Conservation (phyloP, 2,797 vertebrate genomes). For the Miichthys miiuy region DNA sequence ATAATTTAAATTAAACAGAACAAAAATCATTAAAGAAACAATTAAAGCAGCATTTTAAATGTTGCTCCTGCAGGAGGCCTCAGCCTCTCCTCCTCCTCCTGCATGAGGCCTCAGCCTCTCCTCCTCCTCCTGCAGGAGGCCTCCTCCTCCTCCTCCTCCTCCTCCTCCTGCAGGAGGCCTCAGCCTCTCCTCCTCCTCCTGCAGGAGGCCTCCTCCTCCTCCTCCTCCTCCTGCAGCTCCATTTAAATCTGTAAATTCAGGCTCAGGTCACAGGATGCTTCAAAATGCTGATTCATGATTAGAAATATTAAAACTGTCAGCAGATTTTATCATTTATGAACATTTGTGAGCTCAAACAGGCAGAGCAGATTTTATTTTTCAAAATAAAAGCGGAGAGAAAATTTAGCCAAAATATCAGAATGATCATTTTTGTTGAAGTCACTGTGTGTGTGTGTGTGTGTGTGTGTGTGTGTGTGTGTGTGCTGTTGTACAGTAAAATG, state of each 20-base stretch:
- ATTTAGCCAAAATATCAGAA: background rate
- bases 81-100: too few species aligned
- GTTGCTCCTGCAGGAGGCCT: too few species aligned
- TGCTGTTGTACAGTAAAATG: constrained; percentile 76
- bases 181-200: too few species aligned
- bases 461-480: constrained; percentile 24
- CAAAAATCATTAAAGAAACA: background rate
- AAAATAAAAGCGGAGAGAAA: background rate
- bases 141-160: too few species aligned
- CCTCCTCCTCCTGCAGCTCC: too few species aligned
- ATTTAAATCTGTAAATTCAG: too few species aligned
- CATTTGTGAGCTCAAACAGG: background rate
- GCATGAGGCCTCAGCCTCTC: too few species aligned
- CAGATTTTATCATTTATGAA: background rate
- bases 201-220: too few species aligned
- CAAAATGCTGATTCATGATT: background rate
- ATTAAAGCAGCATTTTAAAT: too few species aligned
- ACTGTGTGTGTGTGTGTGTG: constrained; percentile 1
- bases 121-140: too few species aligned
- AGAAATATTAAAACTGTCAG: background rate
- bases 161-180: too few species aligned
- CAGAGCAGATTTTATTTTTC: background rate
- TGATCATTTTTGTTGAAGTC: background rate
- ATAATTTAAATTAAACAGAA: constrained; percentile 7
- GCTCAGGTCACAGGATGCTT: background rate